These are phyloP conservation scores for Paraplagusia blochii DNA, from an alignment of 2,113 vertebrate species.

Conservation along the genomic window DNA sequence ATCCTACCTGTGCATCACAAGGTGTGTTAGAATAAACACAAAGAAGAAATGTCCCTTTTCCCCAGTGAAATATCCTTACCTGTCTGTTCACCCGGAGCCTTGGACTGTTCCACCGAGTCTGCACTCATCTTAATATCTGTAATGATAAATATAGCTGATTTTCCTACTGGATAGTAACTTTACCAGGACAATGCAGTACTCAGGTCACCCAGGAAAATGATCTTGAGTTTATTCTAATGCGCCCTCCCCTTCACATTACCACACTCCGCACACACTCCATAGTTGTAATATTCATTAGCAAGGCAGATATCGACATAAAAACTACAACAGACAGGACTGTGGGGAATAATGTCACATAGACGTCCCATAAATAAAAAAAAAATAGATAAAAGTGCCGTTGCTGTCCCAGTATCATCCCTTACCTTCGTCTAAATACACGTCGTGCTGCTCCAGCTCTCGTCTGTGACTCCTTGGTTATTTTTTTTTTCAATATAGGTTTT, in stretches of 20 bases:
- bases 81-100: constrained; percentile 75
- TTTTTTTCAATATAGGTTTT: constrained; percentile 19
- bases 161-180: constrained; percentile 86
- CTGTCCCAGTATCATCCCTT: constrained; percentile 8
- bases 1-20: background rate
- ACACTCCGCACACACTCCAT: constrained; percentile 54
- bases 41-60: background rate
- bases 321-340: background rate
- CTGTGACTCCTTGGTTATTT: constrained; percentile 8
- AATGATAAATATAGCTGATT: constrained; percentile 85
- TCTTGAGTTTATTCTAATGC: constrained; percentile 87
- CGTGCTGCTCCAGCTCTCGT: constrained; percentile 17
- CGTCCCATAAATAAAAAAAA: too few species aligned
- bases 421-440: constrained; percentile 40
- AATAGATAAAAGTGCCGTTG: too few species aligned
- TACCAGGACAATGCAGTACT: constrained; percentile 76
- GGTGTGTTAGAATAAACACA: constrained; percentile 8
- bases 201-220: constrained; percentile 80
- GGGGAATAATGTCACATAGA: background rate
- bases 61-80: constrained; percentile 77
- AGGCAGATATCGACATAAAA: constrained; percentile 54
- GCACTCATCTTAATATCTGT: constrained; percentile 96
- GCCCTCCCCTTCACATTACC: constrained; percentile 51
- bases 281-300: constrained; percentile 86
- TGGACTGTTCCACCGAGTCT: constrained; percentile 84